A percentile compares a stretch with the other conserved stretches of the same genome.
Evolutionary conservation across 1,140 invertebrate species (phyloP).

Genomic region (Bombus huntii): DNA sequence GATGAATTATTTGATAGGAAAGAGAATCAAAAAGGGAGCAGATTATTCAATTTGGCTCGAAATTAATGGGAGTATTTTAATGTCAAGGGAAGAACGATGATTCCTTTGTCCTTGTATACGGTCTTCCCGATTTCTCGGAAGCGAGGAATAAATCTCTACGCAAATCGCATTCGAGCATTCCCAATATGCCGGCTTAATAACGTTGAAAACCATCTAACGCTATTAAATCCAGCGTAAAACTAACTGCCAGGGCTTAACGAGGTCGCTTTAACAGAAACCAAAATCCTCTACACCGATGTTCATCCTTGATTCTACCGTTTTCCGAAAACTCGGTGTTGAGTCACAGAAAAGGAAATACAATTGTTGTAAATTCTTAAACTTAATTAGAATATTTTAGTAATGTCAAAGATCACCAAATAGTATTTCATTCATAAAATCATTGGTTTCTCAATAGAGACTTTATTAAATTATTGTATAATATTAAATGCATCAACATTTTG

Average conservation of each 20-base stretch:
- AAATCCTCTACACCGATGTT: neutral
- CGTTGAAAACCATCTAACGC: neutral
- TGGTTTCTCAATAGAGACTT: too few relatives aligned
- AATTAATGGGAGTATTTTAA: neutral
- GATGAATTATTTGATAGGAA: neutral
- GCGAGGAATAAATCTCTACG: neutral
- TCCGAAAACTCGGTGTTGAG: neutral
- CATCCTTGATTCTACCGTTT: neutral
- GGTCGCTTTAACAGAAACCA: neutral
- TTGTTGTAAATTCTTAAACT: neutral
- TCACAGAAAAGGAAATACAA: neutral
- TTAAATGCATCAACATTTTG: neutral
- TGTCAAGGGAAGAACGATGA: neutral
- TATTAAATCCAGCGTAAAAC: slow-evolving; percentile 13
- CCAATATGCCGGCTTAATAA: slow-evolving; percentile 1
- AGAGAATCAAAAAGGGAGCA: neutral
- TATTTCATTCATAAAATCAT: too few relatives aligned
- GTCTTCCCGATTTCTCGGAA: neutral
- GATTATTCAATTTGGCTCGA: neutral
- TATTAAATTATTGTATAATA: too few relatives aligned
- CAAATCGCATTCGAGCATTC: neutral
- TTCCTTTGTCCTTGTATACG: neutral
- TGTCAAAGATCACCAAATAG: neutral
- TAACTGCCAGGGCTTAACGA: neutral
- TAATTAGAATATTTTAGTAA: neutral